These are phyloP conservation scores for Cephus spinipes DNA, from an alignment of 2,888 invertebrate genomes.

Conservation along the genomic window DNA sequence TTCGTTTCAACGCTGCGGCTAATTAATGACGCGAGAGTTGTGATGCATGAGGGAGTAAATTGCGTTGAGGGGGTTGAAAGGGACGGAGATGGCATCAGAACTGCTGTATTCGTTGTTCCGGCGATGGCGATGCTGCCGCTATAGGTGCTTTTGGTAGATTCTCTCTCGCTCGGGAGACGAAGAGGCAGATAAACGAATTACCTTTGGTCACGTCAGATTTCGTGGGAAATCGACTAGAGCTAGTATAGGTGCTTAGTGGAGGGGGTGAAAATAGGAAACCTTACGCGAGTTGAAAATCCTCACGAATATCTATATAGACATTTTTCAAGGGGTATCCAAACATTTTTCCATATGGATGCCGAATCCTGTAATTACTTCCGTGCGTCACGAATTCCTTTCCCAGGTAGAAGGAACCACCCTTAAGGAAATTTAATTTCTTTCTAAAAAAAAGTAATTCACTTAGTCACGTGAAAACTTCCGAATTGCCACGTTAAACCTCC, in stretches of 20 bases:
- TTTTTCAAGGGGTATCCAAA: too few species aligned
- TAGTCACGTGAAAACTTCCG: not conserved
- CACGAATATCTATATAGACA: not conserved
- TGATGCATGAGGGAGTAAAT: not conserved
- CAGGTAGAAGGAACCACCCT: not conserved
- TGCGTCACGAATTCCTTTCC: not conserved
- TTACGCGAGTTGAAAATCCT: not conserved
- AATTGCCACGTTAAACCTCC: not conserved
- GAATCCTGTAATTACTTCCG: not conserved
- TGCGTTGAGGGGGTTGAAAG: not conserved
- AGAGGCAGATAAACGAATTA: not conserved
- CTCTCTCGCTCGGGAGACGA: not conserved
- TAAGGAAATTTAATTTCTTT: not conserved
- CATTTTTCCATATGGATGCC: too few species aligned
- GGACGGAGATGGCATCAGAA: not conserved
- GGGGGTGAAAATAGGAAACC: not conserved
- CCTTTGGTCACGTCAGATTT: not conserved
- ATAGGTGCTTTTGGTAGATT: not conserved
- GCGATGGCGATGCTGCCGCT: not conserved
- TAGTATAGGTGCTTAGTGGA: not conserved
- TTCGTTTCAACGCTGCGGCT: not conserved
- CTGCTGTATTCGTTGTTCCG: not conserved
- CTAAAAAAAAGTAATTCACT: not conserved
- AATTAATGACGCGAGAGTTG: not conserved
- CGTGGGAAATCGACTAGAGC: not conserved